phyloP scores from a whole-genome alignment of 2,797 vertebrate species.

The Tachyglossus aculeatus region DNA sequence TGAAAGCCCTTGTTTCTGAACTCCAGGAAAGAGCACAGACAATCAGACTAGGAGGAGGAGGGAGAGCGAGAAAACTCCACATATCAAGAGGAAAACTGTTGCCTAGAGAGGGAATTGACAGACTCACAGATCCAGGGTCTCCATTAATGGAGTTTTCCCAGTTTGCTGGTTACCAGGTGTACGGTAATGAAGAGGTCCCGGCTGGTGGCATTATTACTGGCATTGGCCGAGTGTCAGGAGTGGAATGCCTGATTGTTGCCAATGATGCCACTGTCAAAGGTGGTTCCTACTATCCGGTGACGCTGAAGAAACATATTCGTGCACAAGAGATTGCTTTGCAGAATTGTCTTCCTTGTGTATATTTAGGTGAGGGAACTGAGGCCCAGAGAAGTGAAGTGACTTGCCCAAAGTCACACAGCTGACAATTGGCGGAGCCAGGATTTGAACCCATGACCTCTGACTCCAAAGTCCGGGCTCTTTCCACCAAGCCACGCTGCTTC shows the following conservation, averaged over 20 bases:
- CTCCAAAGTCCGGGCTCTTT: no score
- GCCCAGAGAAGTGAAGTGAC: no score
- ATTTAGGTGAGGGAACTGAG: constrained; percentile 94
- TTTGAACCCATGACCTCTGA: no score
- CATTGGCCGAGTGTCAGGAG: constrained; percentile 91
- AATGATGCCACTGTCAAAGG: constrained; percentile 99
- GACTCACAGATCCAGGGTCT: constrained; percentile 93
- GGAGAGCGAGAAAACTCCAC: constrained; percentile 89
- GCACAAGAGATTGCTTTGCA: constrained; percentile 97
- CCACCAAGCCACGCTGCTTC: no score
- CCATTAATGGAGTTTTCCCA: constrained; percentile 96
- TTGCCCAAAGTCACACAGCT: no score
- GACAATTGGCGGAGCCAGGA: no score
- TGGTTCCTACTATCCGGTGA: constrained; percentile 93
- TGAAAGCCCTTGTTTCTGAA: constrained; percentile 87
- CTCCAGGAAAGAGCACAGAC: constrained; percentile 83
- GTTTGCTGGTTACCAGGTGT: constrained; percentile 93
- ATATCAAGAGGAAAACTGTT: constrained; percentile 93
- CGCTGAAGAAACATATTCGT: constrained; percentile 97
- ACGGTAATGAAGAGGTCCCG: constrained; percentile 92
- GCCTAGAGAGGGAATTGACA: constrained; percentile 92
- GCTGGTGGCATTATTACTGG: constrained; percentile 94
- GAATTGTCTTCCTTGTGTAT: constrained; percentile 93
- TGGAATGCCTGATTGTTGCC: constrained; percentile 93
- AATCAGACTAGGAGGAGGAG: constrained; percentile 89